Percentiles rank a stretch among this genome's conserved stretches.
These are phyloP conservation scores for Musca vetustissima DNA, from an alignment of 1,140 invertebrate species.

Conservation along the genomic window DNA sequence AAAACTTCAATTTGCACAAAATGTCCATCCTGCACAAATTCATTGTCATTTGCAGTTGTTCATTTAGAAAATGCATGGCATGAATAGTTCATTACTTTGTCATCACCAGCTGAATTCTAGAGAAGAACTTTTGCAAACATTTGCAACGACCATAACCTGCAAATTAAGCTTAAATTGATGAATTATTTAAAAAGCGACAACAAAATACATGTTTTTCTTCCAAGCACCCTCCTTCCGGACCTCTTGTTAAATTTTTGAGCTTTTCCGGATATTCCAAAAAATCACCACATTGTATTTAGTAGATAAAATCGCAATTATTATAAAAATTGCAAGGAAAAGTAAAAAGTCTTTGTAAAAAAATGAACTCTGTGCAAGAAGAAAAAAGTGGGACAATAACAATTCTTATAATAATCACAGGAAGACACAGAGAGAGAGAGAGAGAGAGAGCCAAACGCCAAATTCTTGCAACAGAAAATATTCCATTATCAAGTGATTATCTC, in stretches of 20 bases:
- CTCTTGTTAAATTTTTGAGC: neutral
- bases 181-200: too few species aligned
- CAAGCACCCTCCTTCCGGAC: too few species aligned
- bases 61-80: neutral
- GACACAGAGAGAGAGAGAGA: too few species aligned
- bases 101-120: too few species aligned
- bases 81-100: constrained; percentile 12
- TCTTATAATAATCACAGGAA: neutral
- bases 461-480: neutral
- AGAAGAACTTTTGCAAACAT: too few species aligned
- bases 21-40: neutral
- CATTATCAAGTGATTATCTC: constrained; percentile 21
- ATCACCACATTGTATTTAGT: neutral
- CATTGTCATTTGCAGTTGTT: constrained; percentile 10
- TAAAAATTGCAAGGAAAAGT: neutral
- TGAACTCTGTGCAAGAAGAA: neutral
- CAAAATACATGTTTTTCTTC: too few species aligned
- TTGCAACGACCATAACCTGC: too few species aligned
- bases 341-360: neutral
- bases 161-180: too few species aligned
- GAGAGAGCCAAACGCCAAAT: neutral
- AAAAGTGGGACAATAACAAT: neutral
- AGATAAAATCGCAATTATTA: neutral
- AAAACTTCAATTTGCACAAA: too few species aligned
- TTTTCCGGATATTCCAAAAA: neutral